These are phyloP conservation scores for Pomatostomus ruficeps DNA, from an alignment of 2,113 vertebrate genomes.

Conservation along the genomic window DNA sequence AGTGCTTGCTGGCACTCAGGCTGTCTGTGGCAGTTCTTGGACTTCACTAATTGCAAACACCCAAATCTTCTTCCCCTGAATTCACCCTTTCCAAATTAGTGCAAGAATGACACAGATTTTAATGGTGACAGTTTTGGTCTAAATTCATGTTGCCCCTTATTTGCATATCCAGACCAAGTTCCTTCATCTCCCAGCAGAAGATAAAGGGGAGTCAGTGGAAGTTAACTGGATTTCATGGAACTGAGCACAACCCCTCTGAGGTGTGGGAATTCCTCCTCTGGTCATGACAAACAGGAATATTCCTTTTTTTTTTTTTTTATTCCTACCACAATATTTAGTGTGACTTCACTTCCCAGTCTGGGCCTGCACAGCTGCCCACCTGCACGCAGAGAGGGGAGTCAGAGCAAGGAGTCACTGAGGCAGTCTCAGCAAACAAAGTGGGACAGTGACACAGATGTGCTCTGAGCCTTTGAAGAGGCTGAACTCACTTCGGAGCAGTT, in stretches of 20 bases:
- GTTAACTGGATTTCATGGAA: background rate
- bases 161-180: background rate
- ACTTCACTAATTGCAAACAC: background rate
- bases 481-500: background rate
- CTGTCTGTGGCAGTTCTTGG: background rate
- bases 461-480: background rate
- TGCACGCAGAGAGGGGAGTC: background rate
- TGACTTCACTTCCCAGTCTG: background rate
- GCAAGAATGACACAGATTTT: background rate
- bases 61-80: background rate
- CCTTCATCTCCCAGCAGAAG: background rate
- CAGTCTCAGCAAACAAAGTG: background rate
- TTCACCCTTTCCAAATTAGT: background rate
- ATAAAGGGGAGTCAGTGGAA: background rate
- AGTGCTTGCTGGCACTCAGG: background rate
- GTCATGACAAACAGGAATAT: background rate
- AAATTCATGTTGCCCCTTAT: background rate
- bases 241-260: background rate
- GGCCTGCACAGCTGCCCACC: background rate
- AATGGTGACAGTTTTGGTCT: background rate
- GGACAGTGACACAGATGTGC: background rate
- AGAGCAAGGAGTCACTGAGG: background rate
- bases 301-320: background rate
- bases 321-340: background rate
- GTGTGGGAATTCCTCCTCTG: background rate